These are phyloP conservation scores for Sebastes baramenuke DNA, from an alignment of 2,797 vertebrate species.

Conservation along the genomic window DNA sequence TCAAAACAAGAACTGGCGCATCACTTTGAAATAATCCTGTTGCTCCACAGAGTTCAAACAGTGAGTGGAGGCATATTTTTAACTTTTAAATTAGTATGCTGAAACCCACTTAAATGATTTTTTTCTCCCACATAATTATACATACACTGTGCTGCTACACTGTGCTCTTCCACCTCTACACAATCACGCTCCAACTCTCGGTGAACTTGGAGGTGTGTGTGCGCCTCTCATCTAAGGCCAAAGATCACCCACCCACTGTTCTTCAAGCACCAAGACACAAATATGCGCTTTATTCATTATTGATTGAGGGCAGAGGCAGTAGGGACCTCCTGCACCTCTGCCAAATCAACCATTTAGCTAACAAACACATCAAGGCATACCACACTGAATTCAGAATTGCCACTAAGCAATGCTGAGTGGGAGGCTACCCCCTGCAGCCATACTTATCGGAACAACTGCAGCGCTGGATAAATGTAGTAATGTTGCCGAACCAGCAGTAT, in stretches of 20 bases:
- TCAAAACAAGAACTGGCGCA: background rate
- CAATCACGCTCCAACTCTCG: slow-evolving; percentile 35
- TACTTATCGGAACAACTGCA: slow-evolving; percentile 69
- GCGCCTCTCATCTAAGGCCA: slow-evolving; percentile 64
- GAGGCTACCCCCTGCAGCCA: slow-evolving; percentile 69
- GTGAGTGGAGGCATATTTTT: slow-evolving; percentile 6
- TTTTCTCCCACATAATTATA: slow-evolving; percentile 28
- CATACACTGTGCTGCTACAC: background rate
- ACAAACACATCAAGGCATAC: slow-evolving; percentile 70
- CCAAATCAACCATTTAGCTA: slow-evolving; percentile 78
- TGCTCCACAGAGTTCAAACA: slow-evolving; percentile 16
- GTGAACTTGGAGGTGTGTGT: slow-evolving; percentile 58
- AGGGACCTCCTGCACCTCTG: slow-evolving; percentile 60
- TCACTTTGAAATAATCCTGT: slow-evolving; percentile 12
- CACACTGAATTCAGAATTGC: slow-evolving; percentile 64
- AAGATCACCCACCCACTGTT: slow-evolving; percentile 72
- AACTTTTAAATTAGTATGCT: background rate
- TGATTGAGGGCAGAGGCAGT: slow-evolving; percentile 70
- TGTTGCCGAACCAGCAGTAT: slow-evolving; percentile 43
- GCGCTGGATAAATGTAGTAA: slow-evolving; percentile 53
- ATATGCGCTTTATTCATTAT: slow-evolving; percentile 78
- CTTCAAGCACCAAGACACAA: slow-evolving; percentile 58
- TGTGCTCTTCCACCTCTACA: slow-evolving; percentile 35
- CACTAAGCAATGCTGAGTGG: slow-evolving; percentile 64
- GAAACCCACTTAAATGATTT: slow-evolving; percentile 13